Evolutionary conservation across 2,797 vertebrate species (phyloP), one percentile per base, ranked within the genome.

Genomic region (Leptodactylus fallax): DNA sequence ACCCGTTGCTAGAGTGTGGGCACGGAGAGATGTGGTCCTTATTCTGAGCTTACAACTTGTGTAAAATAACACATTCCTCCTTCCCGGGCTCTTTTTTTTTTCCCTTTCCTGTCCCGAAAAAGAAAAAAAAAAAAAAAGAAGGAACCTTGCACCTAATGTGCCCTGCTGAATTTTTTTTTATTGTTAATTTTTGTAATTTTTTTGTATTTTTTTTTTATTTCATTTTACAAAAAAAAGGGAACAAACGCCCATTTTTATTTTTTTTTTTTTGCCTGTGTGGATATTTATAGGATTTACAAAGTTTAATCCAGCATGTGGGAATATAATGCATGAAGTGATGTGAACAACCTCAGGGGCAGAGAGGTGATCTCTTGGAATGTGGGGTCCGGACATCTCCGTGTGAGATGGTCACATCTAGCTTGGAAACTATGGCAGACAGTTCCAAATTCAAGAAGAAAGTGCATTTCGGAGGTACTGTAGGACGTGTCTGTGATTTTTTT

Each of bases 1-100:
- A 84, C 90, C 93, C 90, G 93, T 95, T 93, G 92, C 93, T 95
- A 95, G 93, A 94, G 92, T 87, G 92, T 94, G 92, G 94, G 92
- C 95, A 90, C 92, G 84, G 93, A 92, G 93, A 92, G 92, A 93
- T 90, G 89, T 93, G 76, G 90, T 93, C 95, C 91, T 90, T 92
- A 90, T 90, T 88, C 91, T 92, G 91, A 91, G 93, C 91, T 89
- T 90, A 51, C 92, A 93, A 94, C 92, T 92, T 91, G 92, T 93
- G 92, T 90, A 78, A 89, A 94, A 92, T 83, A 51, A 88, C 85
- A 27, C 87, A 82, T 80, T 89, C 85, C 79, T 85, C 53, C 0
- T 23, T 88, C 27, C 86, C 81, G 79, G 88, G 87, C 60, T 85
- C 47, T 85, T 63, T 74, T 72, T 23, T 16, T 25, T 25, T 2